Evolutionary conservation across 2,888 invertebrate genomes (phyloP), one percentile per base, ranked within the genome.

Genomic region (Copidosoma aretas): DNA sequence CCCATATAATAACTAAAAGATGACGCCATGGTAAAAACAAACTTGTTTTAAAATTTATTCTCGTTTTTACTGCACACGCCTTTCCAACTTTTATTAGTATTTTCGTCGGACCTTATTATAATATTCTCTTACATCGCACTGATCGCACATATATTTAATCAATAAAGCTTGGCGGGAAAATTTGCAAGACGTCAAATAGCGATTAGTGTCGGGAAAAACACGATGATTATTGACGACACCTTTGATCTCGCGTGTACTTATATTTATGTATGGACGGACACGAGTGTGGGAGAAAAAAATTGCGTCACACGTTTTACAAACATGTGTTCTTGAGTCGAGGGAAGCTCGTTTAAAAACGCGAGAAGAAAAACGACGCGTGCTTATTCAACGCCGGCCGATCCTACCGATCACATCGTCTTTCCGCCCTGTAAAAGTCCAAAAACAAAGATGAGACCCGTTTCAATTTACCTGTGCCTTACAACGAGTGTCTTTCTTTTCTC

Each of bases 381-480:
- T 71, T 59, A 59, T 67, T 58, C 49, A 62, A 54, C 25, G 25
- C 41, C 43, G 39, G 59, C 53, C 67, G n/a, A 46, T 54, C 43
- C 41, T 64, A 21, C 21, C 21, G 64, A 60, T 51, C 51, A 57
- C 70, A 64, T 25, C 12, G 49, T 32, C 59, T 17, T 51, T 57
- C 10, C 43, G 14, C 17, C 19, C 12, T 19, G 17, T 52, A 52
- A 10, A 52, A 21, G 19, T 21, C 19, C 19, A 12, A 10, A 12
- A 5, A 2, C 21, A 57, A 56, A 73, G 22, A 75, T 76, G 73
- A 74, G 71, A 66, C 58, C 61, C 64, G 25, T 4, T 24, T 3
- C 22, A 54, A 17, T 67, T 56, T 62, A 70, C 24, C 39, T 73
- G 17, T 73, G 60, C 12, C 32, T 61, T 3, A 14, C 71, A 1